Base-by-base conservation (phyloP, 2,797 vertebrate genomes). In the Melopsittacus undulatus region DNA sequence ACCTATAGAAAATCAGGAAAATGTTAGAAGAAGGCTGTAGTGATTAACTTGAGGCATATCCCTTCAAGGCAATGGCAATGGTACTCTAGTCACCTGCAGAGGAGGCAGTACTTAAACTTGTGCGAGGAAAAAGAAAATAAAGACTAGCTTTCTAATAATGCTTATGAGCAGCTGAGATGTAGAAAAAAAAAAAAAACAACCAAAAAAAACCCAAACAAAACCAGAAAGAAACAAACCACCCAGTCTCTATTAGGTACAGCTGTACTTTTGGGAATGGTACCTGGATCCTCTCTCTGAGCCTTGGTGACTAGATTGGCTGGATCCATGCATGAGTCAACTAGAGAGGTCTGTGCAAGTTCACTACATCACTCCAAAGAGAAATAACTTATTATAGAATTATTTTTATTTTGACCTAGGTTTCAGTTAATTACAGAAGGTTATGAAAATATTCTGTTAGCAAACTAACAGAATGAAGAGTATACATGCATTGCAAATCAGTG, bases 301-400 rank as follows among this genome's bases (percentile, higher is more conserved):
- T 67, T 45, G 22, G 23, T 52, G 83, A 42, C 27, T 63, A 40
- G 24, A 27, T 3, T 75, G 70, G 26, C 23, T 84, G n/a, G 16
- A 62, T 73, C 45, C 57, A 18, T 49, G 9, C 5, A 10, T 61
- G 26, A 68, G 17, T 34, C 75, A 69, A 11, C 13, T 36, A 38
- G n/a, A 81, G 63, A 81, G 13, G 80, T 56, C 52, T 43, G 57
- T 11, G 42, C 13, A 52, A 36, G 51, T 81, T 75, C 57, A 43
- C 46, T 81, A 10, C 27, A 59, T 32, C 20, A 54, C 40, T 84
- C 30, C 57, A 89, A 89, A 83, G 45, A 69, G 92, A 92, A 91
- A 12, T 16, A 59, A 2, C 27, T 89, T 89, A 43, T n/a, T 91
- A 21, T 64, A 45, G 52, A 85, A 49, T 43, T 72, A 30, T 49